Evolutionary conservation across 1,140 invertebrate genomes (phyloP).

Genomic region (Glossosoma conforme): DNA sequence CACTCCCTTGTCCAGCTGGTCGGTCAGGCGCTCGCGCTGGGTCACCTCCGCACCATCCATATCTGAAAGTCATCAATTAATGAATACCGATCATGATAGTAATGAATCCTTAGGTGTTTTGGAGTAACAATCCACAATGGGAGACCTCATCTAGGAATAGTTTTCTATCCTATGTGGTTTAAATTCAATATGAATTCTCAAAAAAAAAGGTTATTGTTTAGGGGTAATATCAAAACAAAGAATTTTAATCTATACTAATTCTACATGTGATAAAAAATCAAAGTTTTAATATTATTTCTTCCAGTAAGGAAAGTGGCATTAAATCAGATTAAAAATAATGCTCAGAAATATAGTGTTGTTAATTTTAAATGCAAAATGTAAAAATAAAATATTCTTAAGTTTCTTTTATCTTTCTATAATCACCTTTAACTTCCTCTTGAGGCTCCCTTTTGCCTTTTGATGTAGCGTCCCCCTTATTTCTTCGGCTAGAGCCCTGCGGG

Average conservation of each 20-base stretch:
- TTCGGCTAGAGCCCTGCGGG: not conserved
- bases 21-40: conserved; percentile 74
- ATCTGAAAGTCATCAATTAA: conserved; percentile 36
- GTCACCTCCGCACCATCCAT: conserved; percentile 57
- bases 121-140: conserved; percentile 4
- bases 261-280: too few species aligned
- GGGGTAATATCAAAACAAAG: too few species aligned
- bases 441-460: not conserved
- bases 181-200: too few species aligned
- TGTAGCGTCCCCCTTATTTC: not conserved
- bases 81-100: conserved; percentile 1
- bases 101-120: not conserved
- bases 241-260: too few species aligned
- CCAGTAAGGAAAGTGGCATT: too few species aligned
- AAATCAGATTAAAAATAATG: too few species aligned
- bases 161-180: not conserved
- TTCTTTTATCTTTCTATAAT: not conserved
- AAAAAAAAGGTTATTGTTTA: too few species aligned
- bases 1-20: conserved; percentile 69
- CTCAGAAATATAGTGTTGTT: too few species aligned
- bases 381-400: too few species aligned
- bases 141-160: not conserved
- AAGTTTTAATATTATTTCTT: too few species aligned
- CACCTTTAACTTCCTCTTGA: not conserved
- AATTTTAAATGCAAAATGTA: too few species aligned